Evolutionary conservation across 2,113 vertebrate species (phyloP).

Genomic region (Probosciger aterrimus): DNA sequence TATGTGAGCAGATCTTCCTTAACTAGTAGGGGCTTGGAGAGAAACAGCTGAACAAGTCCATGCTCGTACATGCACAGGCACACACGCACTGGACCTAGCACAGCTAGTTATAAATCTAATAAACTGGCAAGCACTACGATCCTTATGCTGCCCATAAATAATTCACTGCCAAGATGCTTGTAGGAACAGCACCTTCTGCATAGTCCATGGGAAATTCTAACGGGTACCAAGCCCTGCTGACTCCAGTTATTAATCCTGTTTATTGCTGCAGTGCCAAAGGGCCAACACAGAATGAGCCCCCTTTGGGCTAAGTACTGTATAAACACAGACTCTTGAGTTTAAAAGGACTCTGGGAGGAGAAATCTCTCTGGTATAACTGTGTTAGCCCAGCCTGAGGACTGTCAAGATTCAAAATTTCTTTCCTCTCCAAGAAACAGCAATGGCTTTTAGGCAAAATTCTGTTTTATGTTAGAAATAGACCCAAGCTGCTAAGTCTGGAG

Average conservation of each 20-base stretch:
- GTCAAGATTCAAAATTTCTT: constrained; percentile 13
- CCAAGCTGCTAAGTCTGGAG: neutral
- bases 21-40: neutral
- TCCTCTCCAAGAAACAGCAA: constrained; percentile 26
- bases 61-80: neutral
- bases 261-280: constrained; percentile 52
- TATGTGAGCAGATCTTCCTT: neutral
- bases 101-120: constrained; percentile 65
- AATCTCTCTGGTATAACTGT: neutral
- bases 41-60: neutral
- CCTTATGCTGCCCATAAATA: constrained; percentile 67
- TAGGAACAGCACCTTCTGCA: constrained; percentile 61
- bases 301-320: constrained; percentile 35
- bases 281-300: constrained; percentile 6
- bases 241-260: constrained; percentile 58
- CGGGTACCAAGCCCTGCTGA: constrained; percentile 34
- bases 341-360: constrained; percentile 11
- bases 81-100: neutral
- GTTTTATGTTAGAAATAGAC: neutral
- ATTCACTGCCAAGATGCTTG: constrained; percentile 65
- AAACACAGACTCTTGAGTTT: constrained; percentile 49
- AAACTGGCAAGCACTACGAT: constrained; percentile 38
- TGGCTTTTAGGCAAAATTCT: constrained; percentile 34
- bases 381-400: constrained; percentile 9
- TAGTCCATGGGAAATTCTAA: constrained; percentile 57